phyloP scores from a whole-genome alignment of 2,888 invertebrate genomes.

The Prosapia bicincta region DNA sequence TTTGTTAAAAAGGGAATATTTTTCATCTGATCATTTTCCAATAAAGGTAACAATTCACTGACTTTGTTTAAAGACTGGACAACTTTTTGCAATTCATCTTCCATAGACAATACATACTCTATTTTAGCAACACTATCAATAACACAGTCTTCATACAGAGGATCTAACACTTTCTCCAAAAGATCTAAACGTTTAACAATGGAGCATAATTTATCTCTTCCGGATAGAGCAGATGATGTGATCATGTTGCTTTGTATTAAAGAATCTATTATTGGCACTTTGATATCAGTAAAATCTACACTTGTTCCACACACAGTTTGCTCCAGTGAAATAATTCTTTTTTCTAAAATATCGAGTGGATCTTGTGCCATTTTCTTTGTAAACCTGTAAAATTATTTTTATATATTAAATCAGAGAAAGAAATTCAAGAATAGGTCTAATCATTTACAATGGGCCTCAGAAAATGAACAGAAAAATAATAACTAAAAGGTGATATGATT shows the following conservation, averaged over 20 bases:
- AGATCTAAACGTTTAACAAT: slow-evolving; percentile 23
- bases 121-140: slow-evolving; percentile 23
- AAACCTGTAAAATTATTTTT: neutral
- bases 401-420: too few relatives aligned
- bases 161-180: slow-evolving; percentile 21
- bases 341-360: neutral
- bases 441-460: too few relatives aligned
- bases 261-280: slow-evolving; percentile 13
- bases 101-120: slow-evolving; percentile 17
- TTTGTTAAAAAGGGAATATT: neutral
- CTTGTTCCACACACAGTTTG: neutral
- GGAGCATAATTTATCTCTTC: slow-evolving; percentile 19
- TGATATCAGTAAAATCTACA: neutral
- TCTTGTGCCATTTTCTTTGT: neutral
- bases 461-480: too few relatives aligned
- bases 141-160: slow-evolving; percentile 23
- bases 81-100: slow-evolving; percentile 13
- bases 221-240: slow-evolving; percentile 18
- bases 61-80: slow-evolving; percentile 5
- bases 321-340: neutral
- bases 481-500: too few relatives aligned
- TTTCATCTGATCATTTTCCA: neutral
- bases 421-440: too few relatives aligned
- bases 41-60: slow-evolving; percentile 4
- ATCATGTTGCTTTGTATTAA: slow-evolving; percentile 21